Conservation (phyloP, 2,113 vertebrate species). For the Dasyprocta punctata region DNA sequence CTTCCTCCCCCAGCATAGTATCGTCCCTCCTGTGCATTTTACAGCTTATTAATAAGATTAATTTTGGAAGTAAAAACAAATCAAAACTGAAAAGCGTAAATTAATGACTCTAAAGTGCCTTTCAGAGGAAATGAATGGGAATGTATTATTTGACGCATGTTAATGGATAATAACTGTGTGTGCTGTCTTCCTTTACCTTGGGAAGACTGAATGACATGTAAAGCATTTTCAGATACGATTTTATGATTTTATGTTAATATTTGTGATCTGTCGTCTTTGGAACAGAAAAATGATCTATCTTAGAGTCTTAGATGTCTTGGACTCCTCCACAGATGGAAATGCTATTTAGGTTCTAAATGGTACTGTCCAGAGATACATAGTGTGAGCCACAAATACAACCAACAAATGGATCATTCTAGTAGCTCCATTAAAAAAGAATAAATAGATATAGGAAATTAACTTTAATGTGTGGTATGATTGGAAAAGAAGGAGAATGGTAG, state of each 20-base stretch:
- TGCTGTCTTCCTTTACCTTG: not conserved
- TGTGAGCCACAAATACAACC: not conserved
- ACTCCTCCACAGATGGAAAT: not conserved
- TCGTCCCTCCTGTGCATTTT: not conserved
- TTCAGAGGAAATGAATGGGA: conserved; percentile 30
- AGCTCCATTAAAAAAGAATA: not conserved
- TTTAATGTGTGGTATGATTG: not conserved
- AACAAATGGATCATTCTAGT: not conserved
- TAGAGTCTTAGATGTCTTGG: not conserved
- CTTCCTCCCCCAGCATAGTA: no score
- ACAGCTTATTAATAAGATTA: not conserved
- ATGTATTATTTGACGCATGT: not conserved
- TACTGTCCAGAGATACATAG: not conserved
- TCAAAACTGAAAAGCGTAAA: not conserved
- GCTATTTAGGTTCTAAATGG: not conserved
- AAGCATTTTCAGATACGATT: not conserved
- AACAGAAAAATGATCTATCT: conserved; percentile 8
- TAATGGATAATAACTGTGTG: not conserved
- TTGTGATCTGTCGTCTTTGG: not conserved
- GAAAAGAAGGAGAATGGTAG: not conserved
- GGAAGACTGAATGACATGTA: not conserved
- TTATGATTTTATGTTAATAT: conserved; percentile 6
- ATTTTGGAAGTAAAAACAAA: conserved; percentile 20
- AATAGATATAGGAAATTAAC: not conserved
- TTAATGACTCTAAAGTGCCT: not conserved